Conservation (phyloP, 2,888 invertebrate species). For the Synanthedon tipuliformis region DNA sequence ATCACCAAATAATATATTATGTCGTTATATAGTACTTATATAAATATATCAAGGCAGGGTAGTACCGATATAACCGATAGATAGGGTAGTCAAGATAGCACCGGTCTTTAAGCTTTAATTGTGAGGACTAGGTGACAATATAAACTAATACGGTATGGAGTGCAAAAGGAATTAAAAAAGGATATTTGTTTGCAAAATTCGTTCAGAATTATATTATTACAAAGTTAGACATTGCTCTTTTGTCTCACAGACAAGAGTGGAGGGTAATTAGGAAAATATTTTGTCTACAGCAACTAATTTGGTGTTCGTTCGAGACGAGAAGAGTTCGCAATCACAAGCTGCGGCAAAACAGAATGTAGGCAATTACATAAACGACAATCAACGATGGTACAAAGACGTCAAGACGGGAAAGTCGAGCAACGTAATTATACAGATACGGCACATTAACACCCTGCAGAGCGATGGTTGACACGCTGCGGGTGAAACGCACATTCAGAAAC, state of each 20-base stretch:
- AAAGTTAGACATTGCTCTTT: slow-evolving; percentile 26
- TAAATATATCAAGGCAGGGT: too few relatives aligned
- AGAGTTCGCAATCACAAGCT: slow-evolving; percentile 14
- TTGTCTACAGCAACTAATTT: slow-evolving; percentile 39
- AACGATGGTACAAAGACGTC: slow-evolving; percentile 45
- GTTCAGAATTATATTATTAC: neutral
- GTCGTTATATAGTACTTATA: too few relatives aligned
- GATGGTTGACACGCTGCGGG: slow-evolving; percentile 12
- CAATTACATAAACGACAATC: slow-evolving; percentile 65
- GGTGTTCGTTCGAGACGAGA: slow-evolving; percentile 26
- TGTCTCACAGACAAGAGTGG: slow-evolving; percentile 15
- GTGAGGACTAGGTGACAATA: too few relatives aligned
- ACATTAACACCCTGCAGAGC: slow-evolving; percentile 6
- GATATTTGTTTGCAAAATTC: too few relatives aligned
- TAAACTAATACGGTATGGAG: too few relatives aligned
- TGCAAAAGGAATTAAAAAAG: too few relatives aligned
- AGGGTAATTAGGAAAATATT: slow-evolving; percentile 50
- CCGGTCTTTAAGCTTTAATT: too few relatives aligned
- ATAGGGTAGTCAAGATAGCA: too few relatives aligned
- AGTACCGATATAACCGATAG: too few relatives aligned
- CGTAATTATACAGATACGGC: slow-evolving; percentile 38
- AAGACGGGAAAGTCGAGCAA: slow-evolving; percentile 53
- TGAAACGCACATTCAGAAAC: slow-evolving; percentile 12
- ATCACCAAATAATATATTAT: too few relatives aligned
- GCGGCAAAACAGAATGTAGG: slow-evolving; percentile 41